These are phyloP conservation scores for Xenopus borealis DNA, from an alignment of 2,113 vertebrate species.

Conservation along the genomic window DNA sequence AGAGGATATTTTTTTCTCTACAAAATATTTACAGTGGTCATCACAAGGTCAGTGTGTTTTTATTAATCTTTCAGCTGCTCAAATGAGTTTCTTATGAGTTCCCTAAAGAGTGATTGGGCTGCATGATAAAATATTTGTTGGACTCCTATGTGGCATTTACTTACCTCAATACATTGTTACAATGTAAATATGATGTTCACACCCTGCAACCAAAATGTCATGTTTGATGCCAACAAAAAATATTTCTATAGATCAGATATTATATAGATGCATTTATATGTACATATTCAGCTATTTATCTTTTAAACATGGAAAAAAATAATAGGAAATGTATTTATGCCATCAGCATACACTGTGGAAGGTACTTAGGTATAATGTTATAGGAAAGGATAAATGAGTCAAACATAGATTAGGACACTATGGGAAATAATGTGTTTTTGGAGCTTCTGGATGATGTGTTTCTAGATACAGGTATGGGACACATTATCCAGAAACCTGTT, in stretches of 20 bases:
- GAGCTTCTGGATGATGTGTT: no score
- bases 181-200: background rate
- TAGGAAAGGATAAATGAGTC: no score
- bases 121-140: constrained; percentile 4
- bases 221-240: background rate
- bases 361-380: no score
- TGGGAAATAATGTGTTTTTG: no score
- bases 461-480: no score
- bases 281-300: no score
- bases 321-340: no score
- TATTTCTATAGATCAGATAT: background rate
- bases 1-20: background rate
- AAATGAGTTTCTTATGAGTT: constrained; percentile 25
- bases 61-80: constrained; percentile 24
- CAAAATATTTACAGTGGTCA: constrained; percentile 21
- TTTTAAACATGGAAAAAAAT: no score
- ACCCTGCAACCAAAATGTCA: background rate
- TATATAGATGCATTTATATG: no score
- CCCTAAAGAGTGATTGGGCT: constrained; percentile 15
- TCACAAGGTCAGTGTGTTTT: constrained; percentile 19
- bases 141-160: constrained; percentile 9
- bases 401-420: no score
- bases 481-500: no score
- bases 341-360: no score
- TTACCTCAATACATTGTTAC: background rate